Base-by-base conservation (phyloP, 1,140 invertebrate species). In the Drosophila albomicans region DNA sequence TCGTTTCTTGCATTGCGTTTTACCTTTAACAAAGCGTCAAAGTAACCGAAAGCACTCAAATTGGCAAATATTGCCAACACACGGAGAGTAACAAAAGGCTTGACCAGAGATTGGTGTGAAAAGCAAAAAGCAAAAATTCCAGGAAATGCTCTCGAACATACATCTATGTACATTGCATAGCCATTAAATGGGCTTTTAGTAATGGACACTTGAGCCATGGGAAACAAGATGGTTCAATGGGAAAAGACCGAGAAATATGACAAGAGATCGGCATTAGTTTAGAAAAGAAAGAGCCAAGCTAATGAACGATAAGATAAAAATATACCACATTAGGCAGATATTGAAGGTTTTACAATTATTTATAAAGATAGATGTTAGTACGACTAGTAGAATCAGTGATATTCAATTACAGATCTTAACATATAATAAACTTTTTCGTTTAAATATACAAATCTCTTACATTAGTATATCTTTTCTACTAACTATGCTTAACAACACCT, bases 41-140 rank as follows among this genome's bases (percentile, higher is more conserved):
- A 81, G 80, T 80, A 78, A 80, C 74, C 77, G 67, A 72, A 84
- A 88, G 77, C 84, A 87, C 84, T 87, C 77, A 87, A 75, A 69
- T 80, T 79, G 77, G 70, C 64, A 87, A 87, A 87, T 43, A 76
- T 62, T 72, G 74, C 49, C 73, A 75, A 32, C 56, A 63, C 79
- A 61, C 62, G 58, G 16, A 51, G 25, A 58, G 32, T 7, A 64
- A 58, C 66, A 35, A 73, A 68, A 74, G 59, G 61, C 65, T 69
- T 74, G 62, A 49, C 63, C 58, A 61, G 10, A 13, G 43, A 56
- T 65, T 82, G 77, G 74, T 76, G 79, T 82, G 79, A 87, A 87
- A 87, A 87, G 48, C 80, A 79, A 74, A 25, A 69, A 79, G 71
- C 76, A 74, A 57, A 54, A 75, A 75, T 87, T 88, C 84, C 77